phyloP scores from a whole-genome alignment of 1,140 invertebrate genomes.

The Musca domestica region DNA sequence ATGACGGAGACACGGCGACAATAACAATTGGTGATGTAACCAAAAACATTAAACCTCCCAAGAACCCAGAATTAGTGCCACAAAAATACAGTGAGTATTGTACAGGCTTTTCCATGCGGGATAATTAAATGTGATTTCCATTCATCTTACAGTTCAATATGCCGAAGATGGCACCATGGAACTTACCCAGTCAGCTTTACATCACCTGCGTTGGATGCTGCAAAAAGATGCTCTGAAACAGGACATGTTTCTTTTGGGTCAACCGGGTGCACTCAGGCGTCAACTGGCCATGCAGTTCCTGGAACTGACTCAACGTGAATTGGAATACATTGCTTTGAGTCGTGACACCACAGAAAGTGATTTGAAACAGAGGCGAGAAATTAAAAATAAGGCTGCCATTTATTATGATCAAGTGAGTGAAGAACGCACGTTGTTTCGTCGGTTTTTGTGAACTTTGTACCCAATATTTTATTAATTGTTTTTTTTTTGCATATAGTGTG shows the following conservation, averaged over 20 bases:
- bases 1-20: neutral
- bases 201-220: constrained; percentile 89
- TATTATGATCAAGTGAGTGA: constrained; percentile 88
- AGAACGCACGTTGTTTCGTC: too few species aligned
- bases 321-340: constrained; percentile 91
- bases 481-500: constrained; percentile 62
- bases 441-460: constrained; percentile 2
- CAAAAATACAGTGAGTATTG: constrained; percentile 69
- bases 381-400: constrained; percentile 78
- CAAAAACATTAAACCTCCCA: constrained; percentile 64
- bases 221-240: constrained; percentile 90
- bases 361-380: constrained; percentile 93
- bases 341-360: constrained; percentile 96
- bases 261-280: constrained; percentile 73
- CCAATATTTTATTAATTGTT: neutral
- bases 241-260: constrained; percentile 93
- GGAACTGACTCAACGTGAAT: constrained; percentile 83
- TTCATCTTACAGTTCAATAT: constrained; percentile 55
- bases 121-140: constrained; percentile 8
- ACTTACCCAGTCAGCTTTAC: constrained; percentile 71
- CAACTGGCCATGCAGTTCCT: constrained; percentile 82
- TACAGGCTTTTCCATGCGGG: constrained; percentile 26
- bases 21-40: constrained; percentile 76
- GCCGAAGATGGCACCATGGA: constrained; percentile 53
- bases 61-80: constrained; percentile 78